Evolutionary conservation across 2,113 vertebrate genomes (phyloP).

Genomic region (Centropus unirufus): DNA sequence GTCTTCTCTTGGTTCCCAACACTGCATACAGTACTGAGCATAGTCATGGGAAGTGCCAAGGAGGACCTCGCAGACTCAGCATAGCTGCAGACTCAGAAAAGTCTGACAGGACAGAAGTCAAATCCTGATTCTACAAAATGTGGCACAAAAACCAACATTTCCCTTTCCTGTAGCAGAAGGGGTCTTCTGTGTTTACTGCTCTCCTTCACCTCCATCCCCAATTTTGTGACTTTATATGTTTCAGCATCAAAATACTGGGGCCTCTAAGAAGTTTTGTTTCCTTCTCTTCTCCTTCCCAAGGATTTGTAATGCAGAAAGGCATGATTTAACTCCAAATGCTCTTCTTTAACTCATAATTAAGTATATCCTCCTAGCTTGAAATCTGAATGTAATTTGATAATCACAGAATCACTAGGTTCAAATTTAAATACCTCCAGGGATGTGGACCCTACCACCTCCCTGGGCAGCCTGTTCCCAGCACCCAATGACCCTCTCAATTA

Average conservation of each 20-base stretch:
- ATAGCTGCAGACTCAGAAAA: background rate
- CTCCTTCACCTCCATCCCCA: background rate
- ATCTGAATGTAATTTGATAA: conserved; percentile 7
- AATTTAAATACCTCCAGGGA: no score
- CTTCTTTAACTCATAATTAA: conserved; percentile 44
- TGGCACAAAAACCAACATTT: background rate
- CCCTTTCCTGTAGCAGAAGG: background rate
- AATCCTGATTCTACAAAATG: background rate
- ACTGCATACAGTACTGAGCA: background rate
- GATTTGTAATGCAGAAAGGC: background rate
- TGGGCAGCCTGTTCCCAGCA: no score
- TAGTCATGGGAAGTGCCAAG: background rate
- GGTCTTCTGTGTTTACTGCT: background rate
- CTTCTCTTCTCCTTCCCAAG: background rate
- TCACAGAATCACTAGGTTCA: background rate
- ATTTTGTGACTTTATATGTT: background rate
- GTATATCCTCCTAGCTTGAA: conserved; percentile 33
- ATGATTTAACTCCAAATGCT: conserved; percentile 13
- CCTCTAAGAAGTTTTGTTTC: background rate
- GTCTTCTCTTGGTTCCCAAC: background rate
- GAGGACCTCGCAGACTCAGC: fast-evolving
- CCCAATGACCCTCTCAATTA: no score
- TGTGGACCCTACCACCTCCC: no score
- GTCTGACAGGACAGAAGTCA: background rate
- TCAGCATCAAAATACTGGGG: background rate